Conservation (phyloP, 2,113 vertebrate species). For the Glaucidium brasilianum region DNA sequence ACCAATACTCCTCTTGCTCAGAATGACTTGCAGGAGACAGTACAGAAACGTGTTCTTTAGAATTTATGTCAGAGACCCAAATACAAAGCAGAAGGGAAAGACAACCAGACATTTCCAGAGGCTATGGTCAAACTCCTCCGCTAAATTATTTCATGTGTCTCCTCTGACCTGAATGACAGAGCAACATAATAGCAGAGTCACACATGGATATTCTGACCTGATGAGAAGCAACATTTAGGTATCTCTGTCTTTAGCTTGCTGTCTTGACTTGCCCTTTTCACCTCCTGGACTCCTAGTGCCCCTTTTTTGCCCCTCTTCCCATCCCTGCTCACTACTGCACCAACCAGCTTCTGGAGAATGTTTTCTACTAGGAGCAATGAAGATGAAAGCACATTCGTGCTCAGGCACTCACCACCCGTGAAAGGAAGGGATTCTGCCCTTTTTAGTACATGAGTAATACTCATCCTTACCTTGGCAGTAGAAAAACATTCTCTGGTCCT, state of each 20-base stretch:
- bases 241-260: neutral
- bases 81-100: neutral
- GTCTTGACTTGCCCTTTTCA: neutral
- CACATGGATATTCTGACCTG: neutral
- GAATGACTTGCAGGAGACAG: neutral
- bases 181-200: neutral
- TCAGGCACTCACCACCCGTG: neutral
- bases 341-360: neutral
- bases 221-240: neutral
- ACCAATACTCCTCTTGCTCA: neutral
- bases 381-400: neutral
- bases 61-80: neutral
- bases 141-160: neutral
- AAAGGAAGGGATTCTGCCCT: neutral
- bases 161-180: neutral
- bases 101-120: neutral
- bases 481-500: neutral
- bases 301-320: neutral
- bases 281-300: neutral
- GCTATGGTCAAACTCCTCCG: neutral
- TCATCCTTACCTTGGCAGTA: neutral
- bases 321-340: neutral
- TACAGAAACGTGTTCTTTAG: rapidly evolving
- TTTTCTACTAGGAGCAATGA: neutral
- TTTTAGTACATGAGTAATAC: neutral